These are phyloP conservation scores for Argyrosomus regius DNA, from an alignment of 2,797 vertebrate genomes.

Conservation along the genomic window DNA sequence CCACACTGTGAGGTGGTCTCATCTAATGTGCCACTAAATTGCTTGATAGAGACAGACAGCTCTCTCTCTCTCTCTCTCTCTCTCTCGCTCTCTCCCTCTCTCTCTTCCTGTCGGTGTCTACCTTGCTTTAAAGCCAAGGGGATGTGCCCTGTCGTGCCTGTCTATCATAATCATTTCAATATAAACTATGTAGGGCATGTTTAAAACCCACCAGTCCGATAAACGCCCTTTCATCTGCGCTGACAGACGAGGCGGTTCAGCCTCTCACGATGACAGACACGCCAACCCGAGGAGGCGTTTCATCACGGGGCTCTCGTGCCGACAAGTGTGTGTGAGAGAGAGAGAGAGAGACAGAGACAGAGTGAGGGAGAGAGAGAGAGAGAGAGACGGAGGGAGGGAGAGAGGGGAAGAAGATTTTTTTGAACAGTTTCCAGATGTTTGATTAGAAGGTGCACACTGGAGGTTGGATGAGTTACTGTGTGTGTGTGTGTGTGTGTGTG, in stretches of 20 bases:
- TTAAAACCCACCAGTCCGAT: constrained; percentile 75
- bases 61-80: constrained; percentile 25
- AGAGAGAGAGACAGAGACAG: constrained; percentile 11
- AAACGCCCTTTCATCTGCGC: constrained; percentile 72
- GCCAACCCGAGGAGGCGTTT: constrained; percentile 61
- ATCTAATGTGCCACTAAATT: constrained; percentile 53
- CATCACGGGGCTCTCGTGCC: constrained; percentile 56
- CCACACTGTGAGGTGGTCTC: constrained; percentile 68
- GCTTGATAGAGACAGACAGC: constrained; percentile 53
- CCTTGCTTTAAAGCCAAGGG: constrained; percentile 36
- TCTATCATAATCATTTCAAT: constrained; percentile 81
- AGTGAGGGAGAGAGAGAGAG: constrained; percentile 14
- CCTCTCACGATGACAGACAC: constrained; percentile 77
- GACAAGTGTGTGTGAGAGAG: constrained; percentile 39
- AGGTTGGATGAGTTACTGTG: constrained; percentile 67
- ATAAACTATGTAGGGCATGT: constrained; percentile 83
- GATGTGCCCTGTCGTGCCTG: constrained; percentile 71
- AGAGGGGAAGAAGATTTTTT: constrained; percentile 47
- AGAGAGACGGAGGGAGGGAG: constrained; percentile 16
- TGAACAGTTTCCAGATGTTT: constrained; percentile 83
- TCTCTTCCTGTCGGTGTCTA: constrained; percentile 33
- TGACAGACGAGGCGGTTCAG: constrained; percentile 76
- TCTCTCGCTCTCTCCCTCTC: constrained; percentile 16
- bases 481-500: too few species aligned
- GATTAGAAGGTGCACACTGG: constrained; percentile 80